Base-by-base conservation (phyloP, 2,113 vertebrate species). In the Apus apus region DNA sequence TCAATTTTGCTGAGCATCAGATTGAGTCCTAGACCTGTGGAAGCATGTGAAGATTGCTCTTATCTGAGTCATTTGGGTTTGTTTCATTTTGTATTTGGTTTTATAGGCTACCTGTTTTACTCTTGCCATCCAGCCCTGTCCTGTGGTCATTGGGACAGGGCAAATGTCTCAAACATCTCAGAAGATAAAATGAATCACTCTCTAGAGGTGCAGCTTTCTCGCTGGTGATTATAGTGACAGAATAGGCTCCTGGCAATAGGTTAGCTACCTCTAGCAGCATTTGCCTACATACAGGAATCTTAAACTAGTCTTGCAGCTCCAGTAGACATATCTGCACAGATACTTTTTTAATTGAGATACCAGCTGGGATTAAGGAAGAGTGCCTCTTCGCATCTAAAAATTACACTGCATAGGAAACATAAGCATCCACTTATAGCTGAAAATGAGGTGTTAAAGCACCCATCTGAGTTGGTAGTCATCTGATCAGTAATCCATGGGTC, bases 11-110 rank as follows among this genome's bases (percentile, higher is more conserved):
- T 87, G 14, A 75, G 36, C 10, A 7, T 77, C 75, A 51, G 65
- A 87, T n/a, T 67, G 72, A 94, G 57, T 40, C 66, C 36, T 75
- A 71, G 36, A 85, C 32, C 68, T 57, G 12, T 20, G 7, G 16
- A 82, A 93, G 38, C 43, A 60, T 29, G 67, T 71, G 25, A 71
- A 75, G 70, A 67, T 32, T 87, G 64, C 23, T 67, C 60, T 89
- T 76, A 14, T 46, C 45, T 62, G 14, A 74, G 38, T 78, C 56
- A 73, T 86, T 83, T 21, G 38, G 2, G 6, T 61, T 88, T 57
- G 29, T 56, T 92, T 90, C 7, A 27, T 89, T 71, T 73, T 86
- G 32, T 27, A 67, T 77, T 86, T 86, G 17, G 4, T 76, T 95
- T 87, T 65, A 57, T 29, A 10, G 4, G 38, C 40, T 68, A 38